Evolutionary conservation across 37 sponge, comb jelly and placozoan species (phyloP).

Genomic region (Oopsacas minuta): DNA sequence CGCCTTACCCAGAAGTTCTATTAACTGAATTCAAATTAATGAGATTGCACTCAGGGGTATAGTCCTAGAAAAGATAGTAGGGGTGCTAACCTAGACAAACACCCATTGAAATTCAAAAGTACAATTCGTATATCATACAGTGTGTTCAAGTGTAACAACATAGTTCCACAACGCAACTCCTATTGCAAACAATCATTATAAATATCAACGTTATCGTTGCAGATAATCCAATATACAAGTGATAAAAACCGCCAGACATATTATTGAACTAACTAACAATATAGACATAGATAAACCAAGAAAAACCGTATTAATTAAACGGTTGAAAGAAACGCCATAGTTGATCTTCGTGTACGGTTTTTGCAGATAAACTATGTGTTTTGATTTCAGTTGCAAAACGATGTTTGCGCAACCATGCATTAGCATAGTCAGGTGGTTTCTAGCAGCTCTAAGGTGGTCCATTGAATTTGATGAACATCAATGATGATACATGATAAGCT

Average conservation of each 20-base stretch:
- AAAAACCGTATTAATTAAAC: neutral
- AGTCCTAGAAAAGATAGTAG: neutral
- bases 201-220: constrained; percentile 2
- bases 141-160: neutral
- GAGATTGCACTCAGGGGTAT: no score
- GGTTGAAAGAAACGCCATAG: constrained; percentile 2
- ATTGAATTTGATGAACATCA: constrained; percentile 12
- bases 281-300: neutral
- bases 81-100: neutral
- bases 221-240: neutral
- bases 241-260: neutral
- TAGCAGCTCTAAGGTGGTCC: constrained; percentile 6
- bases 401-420: constrained; percentile 9
- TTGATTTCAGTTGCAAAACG: constrained; percentile 4
- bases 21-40: no score
- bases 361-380: constrained; percentile 6
- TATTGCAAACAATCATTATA: constrained; percentile 5
- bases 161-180: neutral
- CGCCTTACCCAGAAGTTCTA: no score
- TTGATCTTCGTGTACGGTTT: neutral
- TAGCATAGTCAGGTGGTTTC: constrained; percentile 8
- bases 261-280: neutral
- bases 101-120: neutral
- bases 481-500: constrained; percentile 15
- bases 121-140: constrained; percentile 16